These are phyloP conservation scores for Dicerorhinus sumatrensis DNA, from an alignment of 2,113 vertebrate genomes.

Conservation along the genomic window DNA sequence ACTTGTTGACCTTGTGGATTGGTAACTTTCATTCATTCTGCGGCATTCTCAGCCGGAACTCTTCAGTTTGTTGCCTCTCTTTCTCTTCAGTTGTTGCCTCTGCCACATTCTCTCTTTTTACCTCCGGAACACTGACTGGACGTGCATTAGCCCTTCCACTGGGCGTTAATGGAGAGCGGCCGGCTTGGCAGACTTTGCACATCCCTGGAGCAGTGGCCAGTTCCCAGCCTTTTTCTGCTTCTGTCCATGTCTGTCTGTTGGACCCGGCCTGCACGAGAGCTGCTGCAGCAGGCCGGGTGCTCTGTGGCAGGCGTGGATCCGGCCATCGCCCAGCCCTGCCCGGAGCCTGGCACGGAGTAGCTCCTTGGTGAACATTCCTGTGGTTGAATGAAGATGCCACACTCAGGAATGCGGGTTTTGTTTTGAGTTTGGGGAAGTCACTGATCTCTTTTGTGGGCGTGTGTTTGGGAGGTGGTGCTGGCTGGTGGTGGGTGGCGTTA, in stretches of 20 bases:
- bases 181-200: accelerated
- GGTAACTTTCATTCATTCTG: background rate
- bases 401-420: background rate
- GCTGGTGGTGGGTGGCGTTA: too few relatives aligned
- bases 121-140: accelerated
- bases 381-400: accelerated
- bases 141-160: accelerated
- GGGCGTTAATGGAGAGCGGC: accelerated
- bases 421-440: background rate
- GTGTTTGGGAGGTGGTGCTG: background rate
- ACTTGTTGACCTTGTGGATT: background rate
- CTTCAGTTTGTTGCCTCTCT: too few relatives aligned
- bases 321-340: background rate
- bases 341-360: accelerated
- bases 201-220: background rate
- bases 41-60: background rate
- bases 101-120: accelerated
- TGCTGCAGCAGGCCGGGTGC: accelerated
- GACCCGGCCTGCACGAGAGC: background rate
- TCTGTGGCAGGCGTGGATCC: too few relatives aligned
- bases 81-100: accelerated
- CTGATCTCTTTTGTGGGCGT: background rate
- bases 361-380: accelerated
- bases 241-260: accelerated
- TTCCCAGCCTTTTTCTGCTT: background rate